Percentiles rank a stretch among this genome's conserved stretches.
Evolutionary conservation across 1,140 invertebrate species (phyloP).

Genomic region (Pomacea maculata): DNA sequence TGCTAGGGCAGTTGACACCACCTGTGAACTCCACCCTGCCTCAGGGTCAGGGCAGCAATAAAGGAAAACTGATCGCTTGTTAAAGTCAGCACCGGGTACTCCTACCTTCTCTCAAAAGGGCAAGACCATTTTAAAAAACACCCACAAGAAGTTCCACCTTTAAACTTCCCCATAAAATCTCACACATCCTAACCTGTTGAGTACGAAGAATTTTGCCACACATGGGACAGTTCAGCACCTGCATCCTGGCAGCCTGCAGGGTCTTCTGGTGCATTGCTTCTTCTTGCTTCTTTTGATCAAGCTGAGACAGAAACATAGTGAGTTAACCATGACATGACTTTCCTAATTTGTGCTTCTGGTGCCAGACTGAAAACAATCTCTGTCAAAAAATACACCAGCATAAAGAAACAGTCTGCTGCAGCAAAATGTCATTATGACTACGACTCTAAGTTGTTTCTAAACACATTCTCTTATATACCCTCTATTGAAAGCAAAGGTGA

Average conservation of each 20-base stretch:
- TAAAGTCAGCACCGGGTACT: too few relatives aligned
- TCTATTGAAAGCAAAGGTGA: too few relatives aligned
- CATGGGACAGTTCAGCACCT: constrained; percentile 51
- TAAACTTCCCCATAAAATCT: too few relatives aligned
- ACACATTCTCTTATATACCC: too few relatives aligned
- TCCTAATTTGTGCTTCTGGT: not conserved
- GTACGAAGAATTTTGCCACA: constrained; percentile 49
- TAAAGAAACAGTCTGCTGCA: not conserved
- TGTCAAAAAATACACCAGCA: not conserved
- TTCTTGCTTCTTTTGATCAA: constrained; percentile 19
- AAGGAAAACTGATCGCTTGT: too few relatives aligned
- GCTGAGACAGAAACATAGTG: not conserved
- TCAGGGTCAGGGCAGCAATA: too few relatives aligned
- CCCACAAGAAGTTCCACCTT: too few relatives aligned
- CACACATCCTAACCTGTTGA: constrained; percentile 30
- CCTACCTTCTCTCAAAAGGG: too few relatives aligned
- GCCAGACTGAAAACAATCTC: not conserved
- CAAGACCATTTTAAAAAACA: too few relatives aligned
- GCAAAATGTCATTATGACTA: not conserved
- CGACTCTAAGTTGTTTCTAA: too few relatives aligned
- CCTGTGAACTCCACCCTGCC: too few relatives aligned
- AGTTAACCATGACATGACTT: not conserved
- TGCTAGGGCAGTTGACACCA: too few relatives aligned
- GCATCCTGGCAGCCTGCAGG: constrained; percentile 31
- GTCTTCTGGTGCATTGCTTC: constrained; percentile 25